These are phyloP conservation scores for Aleiodes alternator DNA, from an alignment of 2,888 invertebrate genomes.

Conservation along the genomic window DNA sequence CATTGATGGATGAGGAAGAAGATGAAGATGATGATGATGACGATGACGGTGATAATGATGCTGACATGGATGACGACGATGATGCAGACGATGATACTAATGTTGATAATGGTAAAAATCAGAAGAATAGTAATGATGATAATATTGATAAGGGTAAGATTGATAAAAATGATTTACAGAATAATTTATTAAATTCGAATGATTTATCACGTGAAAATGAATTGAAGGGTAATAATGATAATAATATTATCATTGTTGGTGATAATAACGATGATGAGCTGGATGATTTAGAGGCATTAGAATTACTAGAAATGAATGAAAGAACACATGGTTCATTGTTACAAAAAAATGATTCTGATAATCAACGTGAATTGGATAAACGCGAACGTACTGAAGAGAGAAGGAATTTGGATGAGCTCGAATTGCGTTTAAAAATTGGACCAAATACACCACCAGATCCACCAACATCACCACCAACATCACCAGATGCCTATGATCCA, in stretches of 20 bases:
- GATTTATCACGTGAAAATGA: constrained; percentile 3
- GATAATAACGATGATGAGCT: constrained; percentile 37
- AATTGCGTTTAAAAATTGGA: constrained; percentile 76
- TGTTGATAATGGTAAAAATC: constrained; percentile 18
- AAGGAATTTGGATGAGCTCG: constrained; percentile 71
- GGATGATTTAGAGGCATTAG: constrained; percentile 28
- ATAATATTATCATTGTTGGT: neutral
- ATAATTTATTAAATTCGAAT: constrained; percentile 4
- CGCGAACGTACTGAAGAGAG: constrained; percentile 65
- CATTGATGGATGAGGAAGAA: constrained; percentile 77
- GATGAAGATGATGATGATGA: constrained; percentile 20
- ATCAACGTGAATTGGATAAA: constrained; percentile 7
- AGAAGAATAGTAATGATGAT: constrained; percentile 7
- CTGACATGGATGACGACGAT: constrained; percentile 28
- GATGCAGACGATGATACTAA: constrained; percentile 9
- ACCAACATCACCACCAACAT: constrained; percentile 82
- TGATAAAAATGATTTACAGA: constrained; percentile 4
- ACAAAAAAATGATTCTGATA: constrained; percentile 1
- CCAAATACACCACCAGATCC: constrained; percentile 85
- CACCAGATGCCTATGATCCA: constrained; percentile 92
- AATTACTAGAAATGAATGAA: constrained; percentile 12
- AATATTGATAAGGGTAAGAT: constrained; percentile 4
- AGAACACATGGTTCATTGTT: constrained; percentile 6
- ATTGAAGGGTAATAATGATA: constrained; percentile 2
- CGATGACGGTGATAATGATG: constrained; percentile 3